These are phyloP conservation scores for Orchesella flavescens DNA, from an alignment of 2,888 invertebrate species.

Conservation along the genomic window DNA sequence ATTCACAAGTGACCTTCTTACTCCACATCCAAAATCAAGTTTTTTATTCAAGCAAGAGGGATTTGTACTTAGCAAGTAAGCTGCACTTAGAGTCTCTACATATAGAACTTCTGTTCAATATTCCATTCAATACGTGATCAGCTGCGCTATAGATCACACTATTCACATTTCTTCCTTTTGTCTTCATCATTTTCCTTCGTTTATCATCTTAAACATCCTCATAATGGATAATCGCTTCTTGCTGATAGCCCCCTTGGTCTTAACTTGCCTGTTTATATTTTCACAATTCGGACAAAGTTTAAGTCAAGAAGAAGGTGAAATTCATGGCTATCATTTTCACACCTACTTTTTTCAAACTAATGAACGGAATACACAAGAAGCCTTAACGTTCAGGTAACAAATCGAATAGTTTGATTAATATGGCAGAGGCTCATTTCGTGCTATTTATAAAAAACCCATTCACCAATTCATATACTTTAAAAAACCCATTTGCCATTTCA, in stretches of 20 bases:
- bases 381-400: conserved; percentile 64
- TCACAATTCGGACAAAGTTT: neutral
- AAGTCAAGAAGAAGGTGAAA: conserved; percentile 54
- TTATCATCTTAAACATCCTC: neutral
- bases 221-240: neutral
- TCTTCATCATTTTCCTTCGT: too few species aligned
- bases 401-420: too few species aligned
- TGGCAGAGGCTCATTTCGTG: too few species aligned
- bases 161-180: too few species aligned
- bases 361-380: conserved; percentile 57
- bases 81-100: too few species aligned
- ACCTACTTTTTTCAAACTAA: conserved; percentile 70
- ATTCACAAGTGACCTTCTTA: neutral
- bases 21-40: neutral
- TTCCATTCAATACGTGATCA: neutral
- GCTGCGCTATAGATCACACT: neutral
- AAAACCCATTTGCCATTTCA: too few species aligned
- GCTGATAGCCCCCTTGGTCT: neutral
- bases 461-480: too few species aligned
- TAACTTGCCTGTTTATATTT: neutral
- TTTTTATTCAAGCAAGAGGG: neutral
- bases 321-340: conserved; percentile 71
- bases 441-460: too few species aligned
- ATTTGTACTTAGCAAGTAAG: too few species aligned
- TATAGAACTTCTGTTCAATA: neutral